Percentiles rank a stretch among this genome's conserved stretches.
Conservation (phyloP, 2,888 invertebrate genomes). For the Yponomeuta plumbellus region DNA sequence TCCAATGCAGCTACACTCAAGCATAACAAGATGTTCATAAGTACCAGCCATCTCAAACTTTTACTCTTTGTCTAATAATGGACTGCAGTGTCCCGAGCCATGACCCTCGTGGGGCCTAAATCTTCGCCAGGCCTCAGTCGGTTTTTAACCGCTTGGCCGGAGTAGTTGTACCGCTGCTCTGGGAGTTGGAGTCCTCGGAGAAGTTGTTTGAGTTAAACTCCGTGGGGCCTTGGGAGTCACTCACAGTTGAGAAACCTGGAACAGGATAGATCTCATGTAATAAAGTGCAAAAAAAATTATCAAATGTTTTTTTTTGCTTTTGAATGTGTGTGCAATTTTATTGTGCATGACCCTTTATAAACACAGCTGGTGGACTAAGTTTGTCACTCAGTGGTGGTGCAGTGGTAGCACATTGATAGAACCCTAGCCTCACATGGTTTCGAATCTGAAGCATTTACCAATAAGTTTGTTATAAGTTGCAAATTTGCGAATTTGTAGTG, state of each 20-base stretch:
- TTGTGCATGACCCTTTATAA: no score
- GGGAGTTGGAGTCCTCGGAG: slow-evolving; percentile 93
- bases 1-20: no score
- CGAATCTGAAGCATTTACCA: no score
- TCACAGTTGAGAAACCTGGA: slow-evolving; percentile 91
- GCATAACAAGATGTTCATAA: not conserved
- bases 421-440: no score
- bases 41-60: not conserved
- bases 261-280: slow-evolving; percentile 21
- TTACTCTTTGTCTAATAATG: not conserved
- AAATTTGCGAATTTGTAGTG: no score
- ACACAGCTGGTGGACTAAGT: no score
- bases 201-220: slow-evolving; percentile 93
- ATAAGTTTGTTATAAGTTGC: no score
- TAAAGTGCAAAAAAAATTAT: not conserved
- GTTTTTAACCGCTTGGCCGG: slow-evolving; percentile 87
- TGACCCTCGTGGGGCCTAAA: not conserved
- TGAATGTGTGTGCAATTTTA: no score
- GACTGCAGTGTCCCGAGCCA: not conserved
- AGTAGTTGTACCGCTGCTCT: slow-evolving; percentile 84
- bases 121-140: slow-evolving; percentile 66
- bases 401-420: no score
- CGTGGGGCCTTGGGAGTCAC: slow-evolving; percentile 92
- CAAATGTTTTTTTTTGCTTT: not conserved
- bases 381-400: no score